Evolutionary conservation across 2,797 vertebrate genomes (phyloP).

Genomic region (Periophthalmus magnuspinnatus): DNA sequence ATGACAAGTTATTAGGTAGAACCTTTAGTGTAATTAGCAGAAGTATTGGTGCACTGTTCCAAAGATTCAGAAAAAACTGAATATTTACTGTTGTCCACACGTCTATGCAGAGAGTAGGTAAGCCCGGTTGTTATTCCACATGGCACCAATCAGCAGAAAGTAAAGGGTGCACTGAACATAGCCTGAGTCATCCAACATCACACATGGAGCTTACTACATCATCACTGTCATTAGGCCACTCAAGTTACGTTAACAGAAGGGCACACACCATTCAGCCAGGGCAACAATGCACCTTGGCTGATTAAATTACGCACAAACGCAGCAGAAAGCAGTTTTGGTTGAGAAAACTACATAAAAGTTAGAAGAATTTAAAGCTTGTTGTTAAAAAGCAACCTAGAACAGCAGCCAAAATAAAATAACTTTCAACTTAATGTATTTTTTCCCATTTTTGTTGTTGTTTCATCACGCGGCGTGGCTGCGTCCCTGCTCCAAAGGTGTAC

Average conservation of each 20-base stretch:
- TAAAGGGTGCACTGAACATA: constrained; percentile 13
- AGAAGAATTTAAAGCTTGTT: neutral
- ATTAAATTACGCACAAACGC: constrained; percentile 4
- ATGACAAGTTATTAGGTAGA: neutral
- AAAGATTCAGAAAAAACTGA: neutral
- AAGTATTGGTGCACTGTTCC: neutral
- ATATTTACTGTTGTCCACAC: constrained; percentile 12
- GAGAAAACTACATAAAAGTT: neutral
- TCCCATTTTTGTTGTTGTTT: neutral
- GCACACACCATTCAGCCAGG: neutral
- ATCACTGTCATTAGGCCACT: constrained; percentile 6
- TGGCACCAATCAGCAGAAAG: constrained; percentile 17
- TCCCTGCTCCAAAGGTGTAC: constrained; percentile 26
- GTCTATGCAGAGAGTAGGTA: constrained; percentile 19
- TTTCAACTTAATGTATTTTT: neutral
- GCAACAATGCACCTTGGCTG: neutral
- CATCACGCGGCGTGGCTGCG: neutral
- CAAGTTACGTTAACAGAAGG: neutral
- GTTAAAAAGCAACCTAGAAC: neutral
- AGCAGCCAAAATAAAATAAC: neutral
- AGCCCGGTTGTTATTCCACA: constrained; percentile 40
- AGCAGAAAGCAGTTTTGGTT: neutral
- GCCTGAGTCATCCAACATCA: constrained; percentile 1
- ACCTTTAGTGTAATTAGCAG: neutral
- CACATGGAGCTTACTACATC: neutral